A percentile compares a stretch with the other conserved stretches of the same genome.
phyloP scores from a whole-genome alignment of 2,113 vertebrate species.

The Python bivittatus region DNA sequence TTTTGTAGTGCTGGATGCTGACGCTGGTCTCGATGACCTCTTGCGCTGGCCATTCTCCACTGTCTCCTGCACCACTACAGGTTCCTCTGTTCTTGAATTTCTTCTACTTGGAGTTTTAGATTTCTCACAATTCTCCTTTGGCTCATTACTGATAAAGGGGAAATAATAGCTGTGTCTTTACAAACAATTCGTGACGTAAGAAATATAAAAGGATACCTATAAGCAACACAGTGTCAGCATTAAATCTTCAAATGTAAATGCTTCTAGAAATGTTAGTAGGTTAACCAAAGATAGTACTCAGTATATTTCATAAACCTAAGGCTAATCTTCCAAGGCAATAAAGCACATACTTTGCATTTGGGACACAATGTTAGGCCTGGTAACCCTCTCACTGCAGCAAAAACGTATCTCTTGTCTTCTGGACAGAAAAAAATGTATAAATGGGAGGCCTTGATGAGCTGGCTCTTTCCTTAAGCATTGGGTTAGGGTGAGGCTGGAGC shows the following conservation, averaged over 20 bases:
- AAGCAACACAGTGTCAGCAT: slow-evolving; percentile 56
- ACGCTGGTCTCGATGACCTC: slow-evolving; percentile 85
- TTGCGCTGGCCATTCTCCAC: slow-evolving; percentile 91
- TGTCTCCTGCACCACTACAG: slow-evolving; percentile 79
- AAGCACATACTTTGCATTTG: neutral
- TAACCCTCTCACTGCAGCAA: neutral
- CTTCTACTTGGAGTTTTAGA: slow-evolving; percentile 90
- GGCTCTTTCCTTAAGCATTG: neutral
- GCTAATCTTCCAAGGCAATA: neutral
- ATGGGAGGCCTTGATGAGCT: neutral
- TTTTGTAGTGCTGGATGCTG: slow-evolving; percentile 82
- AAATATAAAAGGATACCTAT: slow-evolving; percentile 49
- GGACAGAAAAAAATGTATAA: neutral
- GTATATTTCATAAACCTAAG: slow-evolving; percentile 43
- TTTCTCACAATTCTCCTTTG: slow-evolving; percentile 87
- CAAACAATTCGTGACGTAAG: slow-evolving; percentile 58
- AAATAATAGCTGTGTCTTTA: slow-evolving; percentile 58
- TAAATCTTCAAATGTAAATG: slow-evolving; percentile 54
- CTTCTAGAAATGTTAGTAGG: slow-evolving; percentile 58
- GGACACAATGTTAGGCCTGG: neutral
- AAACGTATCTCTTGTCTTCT: neutral
- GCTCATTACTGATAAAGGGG: slow-evolving; percentile 78
- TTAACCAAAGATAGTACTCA: slow-evolving; percentile 60
- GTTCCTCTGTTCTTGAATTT: slow-evolving; percentile 93
- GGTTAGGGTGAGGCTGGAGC: neutral